phyloP scores from a whole-genome alignment of 2,888 invertebrate species.

The Sesia apiformis region DNA sequence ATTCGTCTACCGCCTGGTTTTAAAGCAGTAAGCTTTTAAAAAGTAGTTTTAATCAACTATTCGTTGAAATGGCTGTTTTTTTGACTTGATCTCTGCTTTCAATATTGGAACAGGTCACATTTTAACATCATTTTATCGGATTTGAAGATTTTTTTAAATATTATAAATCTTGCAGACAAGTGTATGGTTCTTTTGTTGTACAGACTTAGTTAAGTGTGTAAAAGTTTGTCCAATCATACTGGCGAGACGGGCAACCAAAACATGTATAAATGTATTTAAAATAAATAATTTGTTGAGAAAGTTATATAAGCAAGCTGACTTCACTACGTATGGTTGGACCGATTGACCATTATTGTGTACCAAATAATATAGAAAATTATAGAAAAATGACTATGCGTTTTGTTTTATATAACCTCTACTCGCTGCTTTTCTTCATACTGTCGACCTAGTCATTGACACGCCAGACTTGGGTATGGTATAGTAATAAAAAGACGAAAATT shows the following conservation, averaged over 20 bases:
- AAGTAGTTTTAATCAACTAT: neutral
- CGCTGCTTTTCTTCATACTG: no score
- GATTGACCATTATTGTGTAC: slow-evolving; percentile 47
- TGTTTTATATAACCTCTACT: neutral
- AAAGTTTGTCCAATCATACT: slow-evolving; percentile 53
- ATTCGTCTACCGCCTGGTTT: no score
- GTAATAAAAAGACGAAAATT: no score
- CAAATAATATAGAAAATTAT: slow-evolving; percentile 65
- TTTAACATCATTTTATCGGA: no score
- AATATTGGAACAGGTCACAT: neutral
- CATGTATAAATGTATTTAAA: slow-evolving; percentile 6
- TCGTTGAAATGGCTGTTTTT: slow-evolving; percentile 22
- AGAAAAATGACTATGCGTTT: slow-evolving; percentile 24
- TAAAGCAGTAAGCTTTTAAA: no score
- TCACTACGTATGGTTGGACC: slow-evolving; percentile 53
- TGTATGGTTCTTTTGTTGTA: slow-evolving; percentile 21
- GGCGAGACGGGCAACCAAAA: slow-evolving; percentile 16
- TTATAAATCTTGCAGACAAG: neutral
- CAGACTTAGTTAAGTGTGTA: slow-evolving; percentile 29
- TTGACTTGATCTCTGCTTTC: slow-evolving; percentile 17
- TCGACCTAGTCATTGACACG: no score
- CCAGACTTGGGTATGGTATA: no score
- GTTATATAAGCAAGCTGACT: slow-evolving; percentile 10
- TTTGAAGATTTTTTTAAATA: neutral
- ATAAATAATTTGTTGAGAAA: slow-evolving; percentile 8